Evolutionary conservation across 1,140 invertebrate genomes (phyloP).

Genomic region (Drosophila repletoides): DNA sequence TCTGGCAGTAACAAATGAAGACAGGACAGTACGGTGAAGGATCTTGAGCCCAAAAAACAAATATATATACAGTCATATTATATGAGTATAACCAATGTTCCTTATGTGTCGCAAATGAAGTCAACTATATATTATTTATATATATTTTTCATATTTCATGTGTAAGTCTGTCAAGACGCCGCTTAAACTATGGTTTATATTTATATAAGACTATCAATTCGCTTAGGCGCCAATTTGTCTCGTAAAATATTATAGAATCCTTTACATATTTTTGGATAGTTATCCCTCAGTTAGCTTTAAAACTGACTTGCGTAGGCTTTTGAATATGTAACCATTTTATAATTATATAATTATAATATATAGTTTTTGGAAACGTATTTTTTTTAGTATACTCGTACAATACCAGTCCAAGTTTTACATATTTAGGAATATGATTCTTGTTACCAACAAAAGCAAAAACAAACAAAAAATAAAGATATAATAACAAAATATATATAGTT

Average conservation of each 20-base stretch:
- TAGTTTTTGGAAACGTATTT: slow-evolving; percentile 58
- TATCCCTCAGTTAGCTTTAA: slow-evolving; percentile 54
- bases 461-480: too few species aligned
- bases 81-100: too few species aligned
- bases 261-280: background rate
- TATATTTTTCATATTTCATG: background rate
- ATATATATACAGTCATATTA: too few species aligned
- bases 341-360: slow-evolving; percentile 36
- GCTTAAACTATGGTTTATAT: slow-evolving; percentile 3
- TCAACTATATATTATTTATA: slow-evolving; percentile 12
- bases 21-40: slow-evolving; percentile 9
- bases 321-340: slow-evolving; percentile 45
- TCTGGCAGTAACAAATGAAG: background rate
- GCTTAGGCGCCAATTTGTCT: slow-evolving; percentile 6
- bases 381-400: slow-evolving; percentile 38
- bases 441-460: too few species aligned
- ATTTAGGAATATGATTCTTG: slow-evolving; percentile 54
- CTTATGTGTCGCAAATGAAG: slow-evolving; percentile 36
- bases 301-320: slow-evolving; percentile 21
- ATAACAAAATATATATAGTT: too few species aligned
- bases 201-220: slow-evolving; percentile 4
- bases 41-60: slow-evolving; percentile 30
- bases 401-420: slow-evolving; percentile 70
- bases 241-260: slow-evolving; percentile 5
- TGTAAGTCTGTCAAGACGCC: slow-evolving; percentile 4